Evolutionary conservation across 2,797 vertebrate species (phyloP), one percentile per base, ranked within the genome.

Genomic region (Poeciliopsis turneri): DNA sequence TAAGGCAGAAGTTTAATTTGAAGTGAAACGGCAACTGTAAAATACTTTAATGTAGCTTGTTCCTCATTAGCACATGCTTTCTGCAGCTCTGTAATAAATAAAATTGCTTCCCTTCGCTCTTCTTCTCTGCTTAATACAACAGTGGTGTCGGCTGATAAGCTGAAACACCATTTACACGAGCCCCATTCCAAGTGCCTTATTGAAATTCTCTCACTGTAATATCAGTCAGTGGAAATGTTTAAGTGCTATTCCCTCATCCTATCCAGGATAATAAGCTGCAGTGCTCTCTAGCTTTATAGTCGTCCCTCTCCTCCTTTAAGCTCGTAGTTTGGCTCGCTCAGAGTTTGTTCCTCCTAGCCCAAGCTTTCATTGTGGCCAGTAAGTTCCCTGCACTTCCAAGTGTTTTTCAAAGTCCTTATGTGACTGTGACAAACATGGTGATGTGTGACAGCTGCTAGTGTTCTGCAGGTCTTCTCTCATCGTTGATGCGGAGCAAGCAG

Each of bases 141-240:
- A 77, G 81, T 45, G 45, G 78, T 77, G 75, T 86, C 76, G 79
- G 75, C 70, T 66, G 41, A 80, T 79, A 79, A 87, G 75, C 84
- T 79, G 69, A 85, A 86, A 77, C 83, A 72, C 81, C 82, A 86
- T 90, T 91, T 86, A 86, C 82, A 80, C 78, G 80, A 88, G 80
- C 66, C 84, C 84, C 75, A 84, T 84, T 84, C 82, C 15, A 6
- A 85, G 85, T 69, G 77, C 77, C 87, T 92, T 89, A 92, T 92
- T 93, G 86, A 91, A 92, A 93, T 91, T 89, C 84, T 87, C 79
- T 43, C 83, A 18, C 84, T 88, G 83, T 89, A 82, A 85, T 83
- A 90, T 92, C 86, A 85, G 89, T 92, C 88, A 85, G 88, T 45
- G 76, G 86, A 93, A 92, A 90, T 85, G 79, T 87, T 91, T 87